Percentiles rank a stretch among this genome's conserved stretches.
Evolutionary conservation across 2,113 vertebrate genomes (phyloP).

Genomic region (Myocastor coypus): DNA sequence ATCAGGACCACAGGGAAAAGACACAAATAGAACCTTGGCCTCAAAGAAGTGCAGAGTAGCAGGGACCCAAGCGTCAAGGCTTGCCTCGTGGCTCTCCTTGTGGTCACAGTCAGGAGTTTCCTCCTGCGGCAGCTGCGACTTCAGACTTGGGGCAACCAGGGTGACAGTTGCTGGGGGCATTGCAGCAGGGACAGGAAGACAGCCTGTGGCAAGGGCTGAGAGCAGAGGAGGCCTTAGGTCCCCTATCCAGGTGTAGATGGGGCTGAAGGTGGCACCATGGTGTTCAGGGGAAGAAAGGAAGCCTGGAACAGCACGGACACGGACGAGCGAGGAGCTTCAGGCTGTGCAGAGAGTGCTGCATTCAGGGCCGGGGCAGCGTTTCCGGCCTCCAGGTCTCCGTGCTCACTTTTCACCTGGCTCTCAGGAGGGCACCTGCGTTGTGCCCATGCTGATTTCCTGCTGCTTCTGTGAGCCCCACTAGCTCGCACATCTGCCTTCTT

Average conservation of each 20-base stretch:
- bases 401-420: neutral
- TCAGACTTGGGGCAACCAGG: neutral
- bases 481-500: neutral
- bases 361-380: neutral
- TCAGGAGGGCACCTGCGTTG: neutral
- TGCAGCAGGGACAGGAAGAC: neutral
- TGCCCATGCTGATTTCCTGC: neutral
- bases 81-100: neutral
- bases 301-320: neutral
- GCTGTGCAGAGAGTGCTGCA: neutral
- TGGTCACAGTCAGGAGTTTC: neutral
- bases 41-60: neutral
- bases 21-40: neutral
- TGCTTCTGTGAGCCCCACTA: neutral
- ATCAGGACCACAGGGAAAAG: neutral
- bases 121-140: neutral
- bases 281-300: neutral
- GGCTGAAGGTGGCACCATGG: neutral
- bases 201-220: neutral
- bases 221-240: neutral
- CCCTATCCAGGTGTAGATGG: neutral
- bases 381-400: too few species aligned
- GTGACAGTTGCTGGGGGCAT: neutral
- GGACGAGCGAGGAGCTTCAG: neutral
- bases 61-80: neutral